A percentile compares a stretch with the other conserved stretches of the same genome.
Conservation (phyloP, 2,113 vertebrate genomes). For the Callospermophilus lateralis region DNA sequence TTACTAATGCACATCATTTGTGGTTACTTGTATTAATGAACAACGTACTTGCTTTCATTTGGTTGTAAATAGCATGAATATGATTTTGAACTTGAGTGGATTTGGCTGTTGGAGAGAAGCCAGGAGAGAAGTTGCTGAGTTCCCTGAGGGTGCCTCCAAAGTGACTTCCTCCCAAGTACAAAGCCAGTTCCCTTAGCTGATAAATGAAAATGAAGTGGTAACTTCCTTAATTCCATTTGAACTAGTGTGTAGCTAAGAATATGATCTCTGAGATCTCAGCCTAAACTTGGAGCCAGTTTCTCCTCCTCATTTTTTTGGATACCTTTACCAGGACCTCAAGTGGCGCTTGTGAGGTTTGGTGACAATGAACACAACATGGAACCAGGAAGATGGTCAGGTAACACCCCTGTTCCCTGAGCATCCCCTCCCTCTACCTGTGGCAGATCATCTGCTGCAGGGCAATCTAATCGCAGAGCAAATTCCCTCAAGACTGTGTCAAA, state of each 20-base stretch:
- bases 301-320: not conserved
- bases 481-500: not conserved
- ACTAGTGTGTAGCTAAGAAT: not conserved
- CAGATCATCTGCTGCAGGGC: rapidly evolving
- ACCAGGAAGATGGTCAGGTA: rapidly evolving
- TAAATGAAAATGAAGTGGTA: not conserved
- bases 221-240: constrained; percentile 52
- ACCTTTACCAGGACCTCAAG: not conserved
- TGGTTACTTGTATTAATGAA: not conserved
- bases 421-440: not conserved
- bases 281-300: not conserved
- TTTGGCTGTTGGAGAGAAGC: constrained; percentile 63
- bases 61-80: not conserved
- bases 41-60: not conserved
- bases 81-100: constrained; percentile 44
- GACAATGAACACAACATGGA: rapidly evolving
- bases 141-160: not conserved
- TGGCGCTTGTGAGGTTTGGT: not conserved
- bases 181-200: not conserved
- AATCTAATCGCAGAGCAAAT: rapidly evolving
- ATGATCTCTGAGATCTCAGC: not conserved
- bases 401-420: rapidly evolving
- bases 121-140: not conserved
- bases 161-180: not conserved
- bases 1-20: not conserved